Evolutionary conservation across 2,113 vertebrate genomes (phyloP), one percentile per base, ranked within the genome.

Genomic region (Callopanchax toddi): DNA sequence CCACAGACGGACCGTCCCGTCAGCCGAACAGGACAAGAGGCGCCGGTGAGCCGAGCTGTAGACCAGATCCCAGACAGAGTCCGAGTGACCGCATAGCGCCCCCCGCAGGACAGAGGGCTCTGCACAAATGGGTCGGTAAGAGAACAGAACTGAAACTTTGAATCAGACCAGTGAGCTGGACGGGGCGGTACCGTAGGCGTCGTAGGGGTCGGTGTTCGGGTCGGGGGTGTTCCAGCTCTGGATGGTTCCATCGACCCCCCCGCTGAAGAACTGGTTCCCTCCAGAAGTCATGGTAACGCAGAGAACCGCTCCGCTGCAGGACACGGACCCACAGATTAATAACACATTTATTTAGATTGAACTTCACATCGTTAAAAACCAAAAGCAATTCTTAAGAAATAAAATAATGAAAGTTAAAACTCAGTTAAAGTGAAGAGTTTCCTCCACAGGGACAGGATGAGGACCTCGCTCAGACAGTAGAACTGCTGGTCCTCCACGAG

Each of bases 211-310:
- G 0, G 95, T 88, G 86, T 94, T 95, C 0, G 96, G 94, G 79
- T 91, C 95, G 43, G 96, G 95, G 13, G 93, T 96, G 86, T 92
- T 98, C 97, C 97, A 99, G 91, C 95, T 94, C 86, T 97, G 95
- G 73, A 99, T 96, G 79, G 94, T 90, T 0, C 94, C 96, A 32
- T 98, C 97, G 0, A 92, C 86, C 2, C 96, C 96, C 0, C 96
- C 96, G 6, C 97, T 99, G 76, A 94, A 99, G 81, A 95, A 98
- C 89, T 98, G 96, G 1, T 98, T 96, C 0, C 97, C 97, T 1
- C 80, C 95, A 21, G 91, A 94, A 83, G 95, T 98, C 95, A 98
- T 95, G 18, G 95, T 94, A 64, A 99, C 95, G 76, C 95, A 95
- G 9, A 99, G 91, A 61, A 97, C 96, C 0, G 96, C 94, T 0